Evolutionary conservation across 2,113 vertebrate species (phyloP), one percentile per base, ranked within the genome.

Genomic region (Loxodonta africana): DNA sequence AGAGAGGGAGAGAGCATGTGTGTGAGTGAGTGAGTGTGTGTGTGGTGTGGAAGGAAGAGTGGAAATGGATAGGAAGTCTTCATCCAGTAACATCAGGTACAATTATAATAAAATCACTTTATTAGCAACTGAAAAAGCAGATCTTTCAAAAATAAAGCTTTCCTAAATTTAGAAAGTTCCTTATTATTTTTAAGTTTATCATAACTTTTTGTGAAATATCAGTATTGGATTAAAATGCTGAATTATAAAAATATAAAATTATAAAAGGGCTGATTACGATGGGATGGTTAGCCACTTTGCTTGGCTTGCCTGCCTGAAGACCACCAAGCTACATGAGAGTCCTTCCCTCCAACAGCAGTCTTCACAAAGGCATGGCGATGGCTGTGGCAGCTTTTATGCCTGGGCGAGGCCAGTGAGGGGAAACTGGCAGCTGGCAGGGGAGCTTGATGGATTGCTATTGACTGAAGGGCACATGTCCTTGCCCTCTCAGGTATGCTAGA

Each of bases 111-210:
- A 80, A 80, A 87, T 25, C 65, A 76, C 25, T 80, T 51, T 15
- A 11, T 28, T 15, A n/a, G 46, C 63, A 53, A 57, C 62, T 28
- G 10, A 37, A 83, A 81, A 44, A 60, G 6, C 11, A 83, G 18
- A 48, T 3, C 25, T 76, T 91, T 78, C 91, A 73, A 69, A 85
- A 86, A 86, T 2, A 92, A 63, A 83, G 30, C 14, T 86, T 76
- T 85, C 73, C 67, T 41, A 62, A 46, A 76, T 65, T 85, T 57
- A 76, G 21, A 77, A 91, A 86, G 21, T n/a, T 91, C 25, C 57
- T 11, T 46, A 23, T 78, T 44, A 88, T 91, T 94, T 88, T 94
- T 78, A 74, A 74, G 26, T 37, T 67, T 65, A 62, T 74, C 88
- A 30, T 8, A 51, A 63, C 21, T 46, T 25, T 63, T 69, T 83